Evolutionary conservation across 2,797 vertebrate genomes (phyloP), one percentile per base, ranked within the genome.

Genomic region (Phylloscopus collybita): DNA sequence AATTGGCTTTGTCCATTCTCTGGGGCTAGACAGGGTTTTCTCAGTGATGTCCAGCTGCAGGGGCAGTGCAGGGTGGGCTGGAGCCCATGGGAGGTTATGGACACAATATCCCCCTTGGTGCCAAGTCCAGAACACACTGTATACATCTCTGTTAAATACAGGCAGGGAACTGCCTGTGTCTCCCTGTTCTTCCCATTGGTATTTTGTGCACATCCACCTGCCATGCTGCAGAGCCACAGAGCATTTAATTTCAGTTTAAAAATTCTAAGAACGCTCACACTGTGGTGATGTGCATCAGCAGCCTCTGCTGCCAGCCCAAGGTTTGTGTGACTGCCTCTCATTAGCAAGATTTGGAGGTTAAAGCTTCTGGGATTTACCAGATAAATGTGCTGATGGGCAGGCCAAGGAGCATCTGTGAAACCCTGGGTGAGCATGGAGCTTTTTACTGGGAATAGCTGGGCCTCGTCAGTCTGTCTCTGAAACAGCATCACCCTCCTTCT

Each of bases 1-100:
- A 70, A 11, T 6, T 34, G 21, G 3, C 14, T 80, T 30, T 50
- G 36, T 23, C 30, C n/a, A 13, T 38, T 56, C 0, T 0, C 22
- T 57, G 32, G 44, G n/a, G 21, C n/a, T 51, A 26, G 22, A 12
- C 2, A 16, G 20, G 4, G 1, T 30, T 22, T 45, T 42, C 27
- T 27, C 66, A 45, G 22, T 2, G 2, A 38, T 27, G 34, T 18
- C 19, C 75, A 47, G 18, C 44, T 50, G 17, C 47, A 13, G 0
- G 2, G 42, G 22, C 53, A 29, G 67, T 44, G 61, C 59, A 51
- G 29, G 13, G 30, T 40, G 45, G 16, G 25, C 30, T 60, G 47
- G 54, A 18, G 56, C 32, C 10, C 23, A 2, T 0, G 1, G 23
- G 9, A 45, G 16, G 11, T 15, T 19, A 13, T 7, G 5, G 2